Percentiles rank a stretch among this genome's conserved stretches.
These are phyloP conservation scores for Falco naumanni DNA, from an alignment of 2,797 vertebrate genomes.

Conservation along the genomic window DNA sequence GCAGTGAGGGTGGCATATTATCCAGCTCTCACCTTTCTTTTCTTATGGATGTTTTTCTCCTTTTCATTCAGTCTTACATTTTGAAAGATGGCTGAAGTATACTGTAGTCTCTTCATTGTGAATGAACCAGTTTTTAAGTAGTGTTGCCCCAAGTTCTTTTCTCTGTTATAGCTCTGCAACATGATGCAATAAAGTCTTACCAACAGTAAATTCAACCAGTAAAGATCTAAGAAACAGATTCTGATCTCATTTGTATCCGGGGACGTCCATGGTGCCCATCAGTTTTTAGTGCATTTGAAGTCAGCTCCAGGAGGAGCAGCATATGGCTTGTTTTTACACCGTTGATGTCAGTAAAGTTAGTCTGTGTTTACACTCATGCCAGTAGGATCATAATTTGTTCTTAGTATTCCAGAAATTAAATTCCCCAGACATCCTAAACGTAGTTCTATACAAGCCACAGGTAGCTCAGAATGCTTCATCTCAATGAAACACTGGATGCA, in stretches of 20 bases:
- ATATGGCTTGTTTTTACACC: background rate
- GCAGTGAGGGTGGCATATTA: background rate
- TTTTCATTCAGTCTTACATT: background rate
- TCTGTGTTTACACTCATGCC: background rate
- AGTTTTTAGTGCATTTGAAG: background rate
- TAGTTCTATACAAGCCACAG: background rate
- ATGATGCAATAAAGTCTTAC: background rate
- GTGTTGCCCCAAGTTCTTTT: background rate
- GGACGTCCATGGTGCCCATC: background rate
- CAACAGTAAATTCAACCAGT: background rate
- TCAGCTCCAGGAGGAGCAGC: constrained; percentile 2
- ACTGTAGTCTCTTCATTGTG: background rate
- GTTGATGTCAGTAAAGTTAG: background rate
- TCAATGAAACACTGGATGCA: background rate
- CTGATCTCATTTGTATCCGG: background rate
- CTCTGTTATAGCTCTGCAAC: background rate
- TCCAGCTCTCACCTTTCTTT: background rate
- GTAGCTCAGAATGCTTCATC: background rate
- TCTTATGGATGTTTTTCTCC: background rate
- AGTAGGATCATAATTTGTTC: background rate
- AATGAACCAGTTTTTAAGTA: background rate
- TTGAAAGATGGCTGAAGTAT: background rate
- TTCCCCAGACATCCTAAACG: background rate
- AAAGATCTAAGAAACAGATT: background rate
- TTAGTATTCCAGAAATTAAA: constrained; percentile 12